These are phyloP conservation scores for Corynorhinus townsendii DNA, from an alignment of 2,113 vertebrate species.

Conservation along the genomic window DNA sequence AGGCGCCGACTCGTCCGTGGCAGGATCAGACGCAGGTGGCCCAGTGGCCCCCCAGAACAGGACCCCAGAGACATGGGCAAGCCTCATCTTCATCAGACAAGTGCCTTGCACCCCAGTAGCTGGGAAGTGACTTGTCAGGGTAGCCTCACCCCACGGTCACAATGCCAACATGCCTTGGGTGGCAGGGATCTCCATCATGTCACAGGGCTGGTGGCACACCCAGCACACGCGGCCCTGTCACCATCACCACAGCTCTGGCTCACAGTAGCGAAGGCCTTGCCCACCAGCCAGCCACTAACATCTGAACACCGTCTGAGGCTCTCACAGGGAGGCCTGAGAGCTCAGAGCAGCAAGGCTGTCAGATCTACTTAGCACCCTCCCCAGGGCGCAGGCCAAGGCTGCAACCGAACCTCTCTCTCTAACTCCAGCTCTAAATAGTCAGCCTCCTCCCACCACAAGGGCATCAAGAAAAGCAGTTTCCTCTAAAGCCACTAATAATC, in stretches of 20 bases:
- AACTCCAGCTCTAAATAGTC: background rate
- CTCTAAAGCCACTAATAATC: background rate
- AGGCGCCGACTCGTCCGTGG: background rate
- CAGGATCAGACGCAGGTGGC: background rate
- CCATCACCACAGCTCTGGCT: background rate
- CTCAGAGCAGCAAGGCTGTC: background rate
- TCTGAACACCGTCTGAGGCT: background rate
- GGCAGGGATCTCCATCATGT: background rate
- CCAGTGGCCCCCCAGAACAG: background rate
- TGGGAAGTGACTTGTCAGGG: background rate
- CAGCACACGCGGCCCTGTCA: background rate
- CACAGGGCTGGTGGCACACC: background rate
- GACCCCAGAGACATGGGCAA: background rate
- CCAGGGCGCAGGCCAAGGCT: background rate
- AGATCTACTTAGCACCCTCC: background rate
- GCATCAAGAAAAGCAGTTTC: slow-evolving; percentile 25
- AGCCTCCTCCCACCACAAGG: background rate
- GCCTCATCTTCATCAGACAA: background rate
- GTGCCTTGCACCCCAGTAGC: background rate
- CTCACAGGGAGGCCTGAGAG: background rate
- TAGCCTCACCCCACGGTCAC: background rate
- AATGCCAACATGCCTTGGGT: background rate
- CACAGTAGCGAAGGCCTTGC: background rate
- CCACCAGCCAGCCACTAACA: background rate
- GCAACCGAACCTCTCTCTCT: background rate